Evolutionary conservation across 2,113 vertebrate species (phyloP).

Genomic region (Butorides virescens): DNA sequence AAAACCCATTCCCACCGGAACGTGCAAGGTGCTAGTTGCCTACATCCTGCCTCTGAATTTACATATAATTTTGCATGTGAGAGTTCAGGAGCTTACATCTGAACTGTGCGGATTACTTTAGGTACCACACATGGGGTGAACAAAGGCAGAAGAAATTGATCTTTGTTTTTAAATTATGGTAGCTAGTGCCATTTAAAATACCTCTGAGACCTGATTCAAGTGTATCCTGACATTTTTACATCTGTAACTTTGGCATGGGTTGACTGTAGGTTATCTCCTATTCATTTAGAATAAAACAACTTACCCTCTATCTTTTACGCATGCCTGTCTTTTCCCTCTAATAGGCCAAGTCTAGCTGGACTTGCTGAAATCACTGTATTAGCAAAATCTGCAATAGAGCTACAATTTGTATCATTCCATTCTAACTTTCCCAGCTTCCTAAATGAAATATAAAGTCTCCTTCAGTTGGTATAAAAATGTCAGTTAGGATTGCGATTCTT

Average conservation of each 20-base stretch:
- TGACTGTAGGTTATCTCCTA: neutral
- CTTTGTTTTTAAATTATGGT: neutral
- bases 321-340: neutral
- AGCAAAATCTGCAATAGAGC: neutral
- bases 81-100: neutral
- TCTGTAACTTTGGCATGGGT: neutral
- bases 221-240: neutral
- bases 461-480: conserved; percentile 37
- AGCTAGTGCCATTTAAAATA: neutral
- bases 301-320: neutral
- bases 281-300: neutral
- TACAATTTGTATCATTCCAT: neutral
- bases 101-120: neutral
- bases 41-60: neutral
- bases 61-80: neutral
- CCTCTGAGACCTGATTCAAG: neutral
- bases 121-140: neutral
- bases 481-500: conserved; percentile 47
- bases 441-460: neutral
- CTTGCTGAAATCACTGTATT: neutral
- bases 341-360: neutral
- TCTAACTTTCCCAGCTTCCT: neutral
- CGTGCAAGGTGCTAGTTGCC: neutral
- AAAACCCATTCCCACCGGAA: neutral
- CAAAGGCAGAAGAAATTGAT: neutral